Evolutionary conservation across 2,888 invertebrate species (phyloP).

Genomic region (Tachina lurida): DNA sequence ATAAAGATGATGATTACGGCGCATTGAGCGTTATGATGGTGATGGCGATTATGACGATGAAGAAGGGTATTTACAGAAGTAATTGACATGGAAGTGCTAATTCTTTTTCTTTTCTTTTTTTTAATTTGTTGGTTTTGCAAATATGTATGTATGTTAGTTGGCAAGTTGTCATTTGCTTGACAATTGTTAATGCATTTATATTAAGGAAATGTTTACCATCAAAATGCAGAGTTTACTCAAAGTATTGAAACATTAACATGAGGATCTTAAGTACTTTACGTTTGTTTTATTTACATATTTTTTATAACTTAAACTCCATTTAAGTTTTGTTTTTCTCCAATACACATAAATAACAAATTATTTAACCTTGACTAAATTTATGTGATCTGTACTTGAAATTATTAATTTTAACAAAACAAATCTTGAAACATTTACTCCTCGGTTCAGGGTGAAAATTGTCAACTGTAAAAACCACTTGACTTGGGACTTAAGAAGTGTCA

Average conservation of each 20-base stretch:
- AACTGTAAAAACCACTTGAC: constrained; percentile 49
- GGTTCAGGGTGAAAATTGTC: constrained; percentile 38
- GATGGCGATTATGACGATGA: constrained; percentile 2
- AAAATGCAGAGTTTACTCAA: background rate
- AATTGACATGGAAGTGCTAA: constrained; percentile 62
- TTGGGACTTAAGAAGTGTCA: constrained; percentile 32
- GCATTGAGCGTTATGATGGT: background rate
- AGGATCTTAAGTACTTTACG: background rate
- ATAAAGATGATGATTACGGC: background rate
- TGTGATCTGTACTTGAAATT: constrained; percentile 49
- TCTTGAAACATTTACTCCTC: background rate
- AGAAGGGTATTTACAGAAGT: constrained; percentile 43
- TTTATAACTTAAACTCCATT: constrained; percentile 1
- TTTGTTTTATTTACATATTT: background rate
- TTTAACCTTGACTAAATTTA: constrained; percentile 64
- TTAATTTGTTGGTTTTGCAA: background rate
- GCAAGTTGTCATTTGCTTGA: constrained; percentile 31
- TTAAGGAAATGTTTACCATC: background rate
- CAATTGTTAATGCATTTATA: constrained; percentile 12
- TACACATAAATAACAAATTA: background rate
- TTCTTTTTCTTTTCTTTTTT: background rate
- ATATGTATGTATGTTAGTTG: constrained; percentile 18
- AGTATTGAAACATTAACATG: constrained; percentile 1
- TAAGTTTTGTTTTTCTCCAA: background rate
- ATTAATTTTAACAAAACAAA: constrained; percentile 43